Evolutionary conservation across 2,113 vertebrate genomes (phyloP).

Genomic region (Siniperca chuatsi): DNA sequence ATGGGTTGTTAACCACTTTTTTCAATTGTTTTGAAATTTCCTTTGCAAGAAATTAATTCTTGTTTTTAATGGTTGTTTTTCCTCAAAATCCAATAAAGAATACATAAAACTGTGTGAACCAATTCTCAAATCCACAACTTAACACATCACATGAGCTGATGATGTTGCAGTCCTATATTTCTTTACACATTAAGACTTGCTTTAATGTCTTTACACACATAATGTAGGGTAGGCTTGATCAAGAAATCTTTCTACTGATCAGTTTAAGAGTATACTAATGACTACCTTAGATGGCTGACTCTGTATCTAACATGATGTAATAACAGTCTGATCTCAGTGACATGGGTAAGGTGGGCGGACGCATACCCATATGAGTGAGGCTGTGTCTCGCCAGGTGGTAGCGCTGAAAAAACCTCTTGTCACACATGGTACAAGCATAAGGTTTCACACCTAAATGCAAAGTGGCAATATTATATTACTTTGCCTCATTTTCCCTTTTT

Average conservation of each 20-base stretch:
- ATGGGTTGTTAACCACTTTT: constrained; percentile 80
- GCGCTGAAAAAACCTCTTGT: constrained; percentile 97
- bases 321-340: constrained; percentile 64
- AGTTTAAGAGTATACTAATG: constrained; percentile 3
- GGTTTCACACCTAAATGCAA: constrained; percentile 92
- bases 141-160: constrained; percentile 82
- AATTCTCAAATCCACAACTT: constrained; percentile 73
- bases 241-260: neutral
- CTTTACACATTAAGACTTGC: constrained; percentile 9
- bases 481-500: constrained; percentile 51
- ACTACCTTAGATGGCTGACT: constrained; percentile 11
- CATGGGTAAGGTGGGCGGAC: constrained; percentile 77
- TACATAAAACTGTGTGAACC: constrained; percentile 42
- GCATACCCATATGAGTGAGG: constrained; percentile 95
- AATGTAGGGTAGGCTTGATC: constrained; percentile 11
- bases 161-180: constrained; percentile 60
- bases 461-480: constrained; percentile 77
- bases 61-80: neutral
- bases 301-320: constrained; percentile 25
- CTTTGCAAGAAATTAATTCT: neutral
- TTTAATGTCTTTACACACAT: constrained; percentile 29
- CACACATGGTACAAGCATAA: constrained; percentile 93
- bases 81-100: constrained; percentile 44
- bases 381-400: constrained; percentile 96
- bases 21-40: neutral